These are phyloP conservation scores for Hoplostethus mediterraneus DNA, from an alignment of 2,797 vertebrate genomes.

Conservation along the genomic window DNA sequence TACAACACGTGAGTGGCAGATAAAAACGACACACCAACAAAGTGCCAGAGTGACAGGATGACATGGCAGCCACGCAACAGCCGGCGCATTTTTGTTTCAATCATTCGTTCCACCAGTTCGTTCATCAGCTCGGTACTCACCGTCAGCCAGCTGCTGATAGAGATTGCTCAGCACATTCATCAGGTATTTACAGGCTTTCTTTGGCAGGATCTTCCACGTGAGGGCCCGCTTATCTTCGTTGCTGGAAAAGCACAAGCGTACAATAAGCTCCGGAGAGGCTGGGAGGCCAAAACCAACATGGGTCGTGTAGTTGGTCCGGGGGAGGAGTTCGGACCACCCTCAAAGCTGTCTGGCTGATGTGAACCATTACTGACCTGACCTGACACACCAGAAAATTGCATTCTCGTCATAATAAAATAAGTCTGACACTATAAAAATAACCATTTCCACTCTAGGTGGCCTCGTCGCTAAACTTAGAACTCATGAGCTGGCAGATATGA, in stretches of 20 bases:
- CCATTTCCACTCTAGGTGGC: constrained; percentile 18
- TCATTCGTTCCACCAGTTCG: not conserved
- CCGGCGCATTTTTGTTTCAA: not conserved
- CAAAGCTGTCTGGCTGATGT: constrained; percentile 20
- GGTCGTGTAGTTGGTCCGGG: not conserved
- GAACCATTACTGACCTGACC: constrained; percentile 43
- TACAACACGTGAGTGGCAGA: not conserved
- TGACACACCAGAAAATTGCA: not conserved
- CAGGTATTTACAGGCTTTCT: constrained; percentile 98
- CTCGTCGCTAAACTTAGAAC: constrained; percentile 50
- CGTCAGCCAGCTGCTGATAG: constrained; percentile 92
- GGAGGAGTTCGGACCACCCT: constrained; percentile 47
- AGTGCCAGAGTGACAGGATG: not conserved
- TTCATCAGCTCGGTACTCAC: constrained; percentile 82
- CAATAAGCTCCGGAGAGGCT: constrained; percentile 30
- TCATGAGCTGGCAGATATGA: constrained; percentile 29
- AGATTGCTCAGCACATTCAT: constrained; percentile 94
- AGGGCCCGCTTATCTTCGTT: constrained; percentile 93
- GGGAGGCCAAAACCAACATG: constrained; percentile 51
- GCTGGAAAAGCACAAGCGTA: constrained; percentile 79
- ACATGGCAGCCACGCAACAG: not conserved
- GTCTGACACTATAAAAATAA: constrained; percentile 55
- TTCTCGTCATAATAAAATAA: constrained; percentile 36
- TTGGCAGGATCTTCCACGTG: constrained; percentile 97
- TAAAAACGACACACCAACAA: not conserved